A percentile compares a stretch with the other conserved stretches of the same genome.
phyloP scores from a whole-genome alignment of 2,888 invertebrate genomes.

The Argynnis bischoffii region DNA sequence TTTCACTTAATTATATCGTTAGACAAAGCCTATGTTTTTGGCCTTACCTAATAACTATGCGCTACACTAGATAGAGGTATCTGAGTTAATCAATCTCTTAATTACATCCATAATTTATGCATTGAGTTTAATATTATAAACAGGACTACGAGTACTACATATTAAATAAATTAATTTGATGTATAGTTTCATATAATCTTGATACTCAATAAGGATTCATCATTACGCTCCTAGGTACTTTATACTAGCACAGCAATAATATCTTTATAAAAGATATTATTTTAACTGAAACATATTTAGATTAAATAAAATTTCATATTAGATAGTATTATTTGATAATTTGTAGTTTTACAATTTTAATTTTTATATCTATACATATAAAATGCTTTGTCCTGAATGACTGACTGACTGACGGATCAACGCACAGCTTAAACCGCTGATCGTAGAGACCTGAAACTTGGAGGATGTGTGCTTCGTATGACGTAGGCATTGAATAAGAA shows the following conservation, averaged over 20 bases:
- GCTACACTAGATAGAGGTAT: slow-evolving; percentile 30
- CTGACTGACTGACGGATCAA: too few relatives aligned
- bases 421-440: too few relatives aligned
- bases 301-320: too few relatives aligned
- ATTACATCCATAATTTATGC: slow-evolving; percentile 40
- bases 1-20: slow-evolving; percentile 11
- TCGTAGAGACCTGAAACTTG: too few relatives aligned
- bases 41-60: slow-evolving; percentile 33
- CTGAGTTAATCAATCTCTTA: slow-evolving; percentile 39
- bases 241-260: slow-evolving; percentile 5
- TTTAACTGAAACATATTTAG: too few relatives aligned
- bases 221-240: slow-evolving; percentile 15
- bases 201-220: slow-evolving; percentile 34
- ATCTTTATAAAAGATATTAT: background rate
- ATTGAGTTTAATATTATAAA: slow-evolving; percentile 34
- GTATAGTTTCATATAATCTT: slow-evolving; percentile 34
- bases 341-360: too few relatives aligned
- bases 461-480: too few relatives aligned
- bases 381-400: too few relatives aligned
- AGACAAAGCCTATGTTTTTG: slow-evolving; percentile 24
- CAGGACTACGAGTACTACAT: slow-evolving; percentile 33
- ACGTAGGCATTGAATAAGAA: too few relatives aligned
- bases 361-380: too few relatives aligned
- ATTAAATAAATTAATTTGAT: slow-evolving; percentile 37
- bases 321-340: too few relatives aligned